Evolutionary conservation across 2,113 vertebrate species (phyloP), one percentile per base, ranked within the genome.

Genomic region (Mionectes macconnelli): DNA sequence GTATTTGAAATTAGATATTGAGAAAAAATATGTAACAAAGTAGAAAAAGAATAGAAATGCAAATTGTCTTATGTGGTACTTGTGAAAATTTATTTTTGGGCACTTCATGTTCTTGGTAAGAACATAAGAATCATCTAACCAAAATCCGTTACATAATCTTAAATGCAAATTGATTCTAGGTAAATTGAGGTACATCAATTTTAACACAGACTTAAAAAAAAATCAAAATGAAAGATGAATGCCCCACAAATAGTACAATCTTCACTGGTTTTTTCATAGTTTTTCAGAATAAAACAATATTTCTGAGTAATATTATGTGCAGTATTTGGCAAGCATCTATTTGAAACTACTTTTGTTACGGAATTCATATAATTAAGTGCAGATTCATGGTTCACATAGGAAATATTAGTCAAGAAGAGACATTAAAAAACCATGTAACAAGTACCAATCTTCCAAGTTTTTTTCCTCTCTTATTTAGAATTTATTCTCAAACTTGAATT

Each of bases 51-150:
- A 31, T 33, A 59, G 49, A 49, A 57, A 50, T 35, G 14, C 6
- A 19, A 17, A 67, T 13, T 45, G 42, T 44, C 14, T 44, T 69
- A n/a, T 6, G 23, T 8, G 22, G 10, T 25, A 42, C 13, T 47
- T 23, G 22, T 47, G 44, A 69, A 90, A 68, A 59, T 9, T 30
- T 44, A 18, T n/a, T 83, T 49, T 25, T 56, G 9, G 22, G 11
- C 17, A n/a, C 2, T 1, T 0, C 13, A n/a, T 45, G 70, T 7
- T 70, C 6, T 55, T 49, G 7, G 13, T 16, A 69, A 64, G 14
- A 59, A 49, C 1, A 2, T 57, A 35, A 52, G 17, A 78, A 6
- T 24, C 30, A 78, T 50, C 18, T 55, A 74, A 44, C 0, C 4
- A 69, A 83, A 79, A 70, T 70, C 21, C 49, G 4, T 25, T 50